These are phyloP conservation scores for Syngnathus acus DNA, from an alignment of 2,797 vertebrate genomes.

Conservation along the genomic window DNA sequence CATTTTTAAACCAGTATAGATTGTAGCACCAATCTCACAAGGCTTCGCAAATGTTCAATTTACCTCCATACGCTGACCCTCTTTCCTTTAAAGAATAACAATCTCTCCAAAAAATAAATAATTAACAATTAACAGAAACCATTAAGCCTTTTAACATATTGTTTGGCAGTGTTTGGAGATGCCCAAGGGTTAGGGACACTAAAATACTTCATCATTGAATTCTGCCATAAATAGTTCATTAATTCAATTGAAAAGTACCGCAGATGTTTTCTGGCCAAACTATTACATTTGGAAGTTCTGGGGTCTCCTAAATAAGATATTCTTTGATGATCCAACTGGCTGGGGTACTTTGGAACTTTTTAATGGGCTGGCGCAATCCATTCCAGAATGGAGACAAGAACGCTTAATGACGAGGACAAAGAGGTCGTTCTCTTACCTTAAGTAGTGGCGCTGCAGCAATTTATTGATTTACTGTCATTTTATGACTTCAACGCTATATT, in stretches of 20 bases:
- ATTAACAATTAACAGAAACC: background rate
- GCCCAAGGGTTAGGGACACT: background rate
- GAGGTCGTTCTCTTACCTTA: background rate
- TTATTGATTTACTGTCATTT: constrained; percentile 13
- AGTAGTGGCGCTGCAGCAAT: background rate
- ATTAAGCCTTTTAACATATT: background rate
- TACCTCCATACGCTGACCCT: too few relatives aligned
- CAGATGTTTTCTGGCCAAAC: constrained; percentile 1
- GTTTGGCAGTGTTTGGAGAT: background rate
- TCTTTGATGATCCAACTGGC: background rate
- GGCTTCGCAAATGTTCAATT: too few relatives aligned
- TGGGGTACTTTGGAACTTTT: background rate
- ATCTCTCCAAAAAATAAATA: too few relatives aligned
- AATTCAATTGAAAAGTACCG: background rate
- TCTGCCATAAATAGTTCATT: background rate
- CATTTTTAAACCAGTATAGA: too few relatives aligned
- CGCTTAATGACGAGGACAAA: constrained; percentile 8
- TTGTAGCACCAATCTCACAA: too few relatives aligned
- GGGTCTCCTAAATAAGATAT: background rate
- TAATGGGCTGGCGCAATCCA: background rate
- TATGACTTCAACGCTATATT: constrained; percentile 1
- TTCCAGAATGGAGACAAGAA: background rate
- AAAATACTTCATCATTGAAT: background rate
- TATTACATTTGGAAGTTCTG: background rate
- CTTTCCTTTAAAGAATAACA: too few relatives aligned